Evolutionary conservation across 2,888 invertebrate genomes (phyloP), one percentile per base, ranked within the genome.

Genomic region (Podotricha telesiphe): DNA sequence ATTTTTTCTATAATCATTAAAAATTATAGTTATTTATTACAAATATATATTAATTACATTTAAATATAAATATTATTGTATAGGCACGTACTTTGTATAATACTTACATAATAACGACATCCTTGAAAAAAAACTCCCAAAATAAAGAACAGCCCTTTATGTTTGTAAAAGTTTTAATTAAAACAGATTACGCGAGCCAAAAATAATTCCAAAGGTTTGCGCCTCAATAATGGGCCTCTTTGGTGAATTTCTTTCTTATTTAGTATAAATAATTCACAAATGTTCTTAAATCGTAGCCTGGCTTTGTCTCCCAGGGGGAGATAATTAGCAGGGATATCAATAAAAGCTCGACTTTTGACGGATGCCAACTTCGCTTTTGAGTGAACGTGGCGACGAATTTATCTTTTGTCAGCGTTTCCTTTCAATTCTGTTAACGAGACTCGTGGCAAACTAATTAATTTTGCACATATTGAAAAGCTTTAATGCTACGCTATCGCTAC

Each of bases 291-390:
- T 63, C 59, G 61, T 10, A 56, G 59, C 51, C 51, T 59, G 42
- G 53, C 70, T 71, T 72, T 65, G 76, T 76, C 75, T 75, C 74
- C 72, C 67, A 76, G 77, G 79, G 82, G 82, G 78, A 73, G 80
- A 78, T 80, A 84, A 86, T 83, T 84, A 81, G 80, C 77, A 79
- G 78, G 79, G 80, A 85, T 82, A 82, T 81, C 79, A 78, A 78
- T 81, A 73, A 77, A 61, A 74, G 72, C 69, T 73, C 64, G 77
- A 77, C 76, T 80, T 81, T 78, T 83, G 82, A 85, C 81, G 80
- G 82, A 83, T 81, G 82, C 74, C 76, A 76, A 78, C 73, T 76
- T 68, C 68, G 74, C 68, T 68, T 71, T 69, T 75, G 71, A 77
- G 69, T 76, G 74, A 76, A 74, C 73, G 50, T 62, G 59, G 45